These are phyloP conservation scores for Coendou prehensilis DNA, from an alignment of 2,797 vertebrate species.

Conservation along the genomic window DNA sequence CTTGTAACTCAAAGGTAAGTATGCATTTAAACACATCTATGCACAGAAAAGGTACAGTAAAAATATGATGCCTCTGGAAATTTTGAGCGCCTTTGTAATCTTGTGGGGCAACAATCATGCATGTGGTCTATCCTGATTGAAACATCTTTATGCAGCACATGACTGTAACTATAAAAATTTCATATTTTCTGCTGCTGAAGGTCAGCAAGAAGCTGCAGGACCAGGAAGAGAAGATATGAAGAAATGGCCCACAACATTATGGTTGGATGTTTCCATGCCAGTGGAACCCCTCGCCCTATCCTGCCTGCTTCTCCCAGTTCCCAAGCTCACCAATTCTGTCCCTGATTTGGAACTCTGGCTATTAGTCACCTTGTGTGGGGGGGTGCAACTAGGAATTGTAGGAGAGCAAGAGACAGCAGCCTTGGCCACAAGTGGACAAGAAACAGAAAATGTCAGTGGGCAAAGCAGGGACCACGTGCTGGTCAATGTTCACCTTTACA, in stretches of 20 bases:
- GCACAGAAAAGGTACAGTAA: background rate
- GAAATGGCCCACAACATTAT: background rate
- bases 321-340: background rate
- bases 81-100: background rate
- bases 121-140: background rate
- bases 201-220: background rate
- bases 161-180: background rate
- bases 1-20: background rate
- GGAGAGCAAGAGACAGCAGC: background rate
- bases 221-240: background rate
- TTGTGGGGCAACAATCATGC: background rate
- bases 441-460: background rate
- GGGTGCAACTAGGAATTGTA: background rate
- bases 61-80: background rate
- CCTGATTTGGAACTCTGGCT: background rate
- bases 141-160: background rate
- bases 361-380: background rate
- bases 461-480: no score
- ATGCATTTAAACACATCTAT: background rate
- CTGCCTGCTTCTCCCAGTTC: background rate
- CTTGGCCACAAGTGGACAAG: background rate
- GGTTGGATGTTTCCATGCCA: background rate
- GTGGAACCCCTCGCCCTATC: background rate
- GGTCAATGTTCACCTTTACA: background rate
- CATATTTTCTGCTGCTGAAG: background rate